Conservation (phyloP, 2,888 invertebrate species). For the Drosophila yooni region DNA sequence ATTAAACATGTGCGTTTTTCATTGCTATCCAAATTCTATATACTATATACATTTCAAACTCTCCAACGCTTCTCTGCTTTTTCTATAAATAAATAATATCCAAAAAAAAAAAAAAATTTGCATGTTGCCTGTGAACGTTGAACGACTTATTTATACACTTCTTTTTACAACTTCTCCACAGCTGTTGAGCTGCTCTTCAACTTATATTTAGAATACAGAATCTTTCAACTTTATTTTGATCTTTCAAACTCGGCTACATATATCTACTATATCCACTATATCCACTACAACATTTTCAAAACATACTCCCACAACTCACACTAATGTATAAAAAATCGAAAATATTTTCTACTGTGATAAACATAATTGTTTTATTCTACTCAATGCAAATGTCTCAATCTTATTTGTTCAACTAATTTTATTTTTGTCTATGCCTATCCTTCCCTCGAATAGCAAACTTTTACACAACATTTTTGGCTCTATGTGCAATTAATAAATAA, state of each 20-base stretch:
- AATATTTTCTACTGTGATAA: conserved; percentile 36
- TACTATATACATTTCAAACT: conserved; percentile 8
- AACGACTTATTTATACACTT: conserved; percentile 2
- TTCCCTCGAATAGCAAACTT: conserved; percentile 65
- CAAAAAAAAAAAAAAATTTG: conserved; percentile 16
- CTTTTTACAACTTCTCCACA: background rate
- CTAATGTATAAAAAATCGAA: background rate
- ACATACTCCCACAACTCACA: conserved; percentile 1
- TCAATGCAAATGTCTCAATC: conserved; percentile 18
- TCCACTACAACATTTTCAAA: conserved; percentile 7
- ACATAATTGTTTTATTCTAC: conserved; percentile 16
- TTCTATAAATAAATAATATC: background rate
- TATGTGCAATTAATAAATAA: conserved; percentile 75
- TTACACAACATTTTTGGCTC: conserved; percentile 77
- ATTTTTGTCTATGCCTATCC: conserved; percentile 60
- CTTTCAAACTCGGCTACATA: background rate
- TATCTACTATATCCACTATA: background rate
- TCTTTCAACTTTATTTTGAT: background rate
- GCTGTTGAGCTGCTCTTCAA: background rate
- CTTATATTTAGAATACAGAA: background rate
- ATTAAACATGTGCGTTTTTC: conserved; percentile 65
- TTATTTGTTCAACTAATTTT: conserved; percentile 56
- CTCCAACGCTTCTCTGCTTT: conserved; percentile 39
- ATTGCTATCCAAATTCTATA: conserved; percentile 30
- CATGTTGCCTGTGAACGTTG: conserved; percentile 71